Evolutionary conservation across 2,888 invertebrate species (phyloP).

Genomic region (Agelastica alni): DNA sequence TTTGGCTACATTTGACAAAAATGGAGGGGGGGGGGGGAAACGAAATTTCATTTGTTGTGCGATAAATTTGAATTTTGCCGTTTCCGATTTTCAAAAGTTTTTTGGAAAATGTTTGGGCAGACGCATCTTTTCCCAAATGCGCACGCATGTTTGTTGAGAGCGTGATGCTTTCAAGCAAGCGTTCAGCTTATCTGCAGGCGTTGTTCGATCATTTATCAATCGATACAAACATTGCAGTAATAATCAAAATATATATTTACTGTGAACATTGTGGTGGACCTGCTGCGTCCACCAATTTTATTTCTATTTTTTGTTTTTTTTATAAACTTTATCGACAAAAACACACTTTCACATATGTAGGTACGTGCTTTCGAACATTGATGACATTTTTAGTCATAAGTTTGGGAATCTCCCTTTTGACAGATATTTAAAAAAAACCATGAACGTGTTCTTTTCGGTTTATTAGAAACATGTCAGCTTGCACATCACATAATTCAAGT

Average conservation of each 20-base stretch:
- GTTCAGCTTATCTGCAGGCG: too few relatives aligned
- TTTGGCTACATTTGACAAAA: too few relatives aligned
- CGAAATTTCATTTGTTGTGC: too few relatives aligned
- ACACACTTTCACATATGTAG: background rate
- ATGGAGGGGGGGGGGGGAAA: too few relatives aligned
- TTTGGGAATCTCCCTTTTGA: background rate
- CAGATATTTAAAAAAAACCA: background rate
- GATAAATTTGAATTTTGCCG: too few relatives aligned
- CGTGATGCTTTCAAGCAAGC: too few relatives aligned
- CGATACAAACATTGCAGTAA: background rate
- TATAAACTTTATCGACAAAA: background rate
- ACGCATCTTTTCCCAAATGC: too few relatives aligned
- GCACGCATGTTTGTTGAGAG: too few relatives aligned
- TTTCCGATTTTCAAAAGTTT: too few relatives aligned
- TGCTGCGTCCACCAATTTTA: too few relatives aligned
- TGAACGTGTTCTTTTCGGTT: background rate
- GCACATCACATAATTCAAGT: background rate
- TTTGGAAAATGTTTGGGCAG: too few relatives aligned
- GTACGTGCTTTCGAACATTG: constrained; percentile 6
- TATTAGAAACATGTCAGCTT: background rate
- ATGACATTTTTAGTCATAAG: background rate
- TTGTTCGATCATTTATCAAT: too few relatives aligned
- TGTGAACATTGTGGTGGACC: background rate
- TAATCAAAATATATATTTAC: background rate
- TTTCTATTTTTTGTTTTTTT: background rate